Base-by-base conservation (phyloP, 2,888 invertebrate species). In the Diaperis boleti region DNA sequence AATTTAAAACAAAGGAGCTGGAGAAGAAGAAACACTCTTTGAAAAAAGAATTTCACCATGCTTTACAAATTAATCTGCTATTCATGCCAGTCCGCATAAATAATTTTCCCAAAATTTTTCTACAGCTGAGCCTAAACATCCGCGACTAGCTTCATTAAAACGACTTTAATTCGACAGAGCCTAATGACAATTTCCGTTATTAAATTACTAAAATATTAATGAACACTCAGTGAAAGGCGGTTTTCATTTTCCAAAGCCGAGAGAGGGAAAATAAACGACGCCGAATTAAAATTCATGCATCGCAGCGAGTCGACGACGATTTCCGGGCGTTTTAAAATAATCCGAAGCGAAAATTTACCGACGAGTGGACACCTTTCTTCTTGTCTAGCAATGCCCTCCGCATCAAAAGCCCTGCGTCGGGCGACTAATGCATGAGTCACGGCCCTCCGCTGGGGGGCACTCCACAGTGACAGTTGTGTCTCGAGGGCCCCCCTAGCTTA, bases 391-490 rank as follows among this genome's bases (percentile, higher is more conserved):
- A 4, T 3, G 20, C 6, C 6, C 4, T n/a, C 10, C n/a, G 3
- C n/a, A 10, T 31, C n/a, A 35, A 35, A 35, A 35, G 1, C 35
- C 3, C 6, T 20, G 3, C 55, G 42, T 39, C 17, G 64, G 59
- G 49, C 56, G 42, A 20, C 66, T 71, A 72, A 73, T 72, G 66
- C 67, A 59, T 72, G 71, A 73, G 66, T 72, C 73, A 73, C 65
- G 50, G 42, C 49, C 20, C 65, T 66, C 64, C 66, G 49, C 62
- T 59, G 68, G 71, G 72, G 71, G 68, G 69, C 64, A 54, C 66
- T 66, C 50, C 59, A 65, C 61, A 65, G 75, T 77, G 79, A 76
- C 79, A 79, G 79, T 79, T 78, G 79, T 76, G 75, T 78, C 72
- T 73, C 77, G 71, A 75, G 76, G 73, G 77, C 70, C 74, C 72